A percentile compares a stretch with the other conserved stretches of the same genome.
Evolutionary conservation across 2,888 invertebrate genomes (phyloP).

Genomic region (Tupiocoris notatus): DNA sequence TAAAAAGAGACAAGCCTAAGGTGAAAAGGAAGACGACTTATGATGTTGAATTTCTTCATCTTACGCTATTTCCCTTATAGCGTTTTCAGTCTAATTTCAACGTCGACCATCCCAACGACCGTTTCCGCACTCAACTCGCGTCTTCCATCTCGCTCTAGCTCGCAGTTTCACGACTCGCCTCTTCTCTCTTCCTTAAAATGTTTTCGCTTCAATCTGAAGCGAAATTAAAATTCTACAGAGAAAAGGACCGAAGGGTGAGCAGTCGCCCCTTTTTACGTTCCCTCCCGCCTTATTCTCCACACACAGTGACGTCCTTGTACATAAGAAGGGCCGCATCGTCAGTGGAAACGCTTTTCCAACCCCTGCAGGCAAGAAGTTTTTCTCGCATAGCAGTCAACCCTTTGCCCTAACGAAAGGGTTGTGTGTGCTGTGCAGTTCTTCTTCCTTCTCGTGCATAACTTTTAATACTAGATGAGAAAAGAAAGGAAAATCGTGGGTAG

Average conservation of each 20-base stretch:
- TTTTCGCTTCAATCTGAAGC: slow-evolving; percentile 24
- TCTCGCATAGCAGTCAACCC: not conserved
- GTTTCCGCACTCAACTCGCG: slow-evolving; percentile 1
- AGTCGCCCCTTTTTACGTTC: not conserved
- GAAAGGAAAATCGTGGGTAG: not conserved
- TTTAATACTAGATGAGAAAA: slow-evolving; percentile 29
- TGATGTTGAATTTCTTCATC: slow-evolving; percentile 26
- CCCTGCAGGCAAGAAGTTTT: not conserved
- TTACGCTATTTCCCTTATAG: slow-evolving; percentile 19
- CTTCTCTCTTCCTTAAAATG: slow-evolving; percentile 14
- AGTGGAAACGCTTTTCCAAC: not conserved
- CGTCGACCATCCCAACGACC: not conserved
- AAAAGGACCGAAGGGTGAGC: not conserved
- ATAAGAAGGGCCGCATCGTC: not conserved
- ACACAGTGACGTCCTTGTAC: not conserved
- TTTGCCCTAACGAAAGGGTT: slow-evolving; percentile 16
- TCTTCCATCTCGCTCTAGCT: not conserved
- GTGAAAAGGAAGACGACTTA: slow-evolving; percentile 18
- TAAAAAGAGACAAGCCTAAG: too few species aligned
- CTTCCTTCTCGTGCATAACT: slow-evolving; percentile 28
- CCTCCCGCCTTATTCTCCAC: not conserved
- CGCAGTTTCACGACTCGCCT: not conserved
- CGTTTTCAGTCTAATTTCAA: slow-evolving; percentile 14
- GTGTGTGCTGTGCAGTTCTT: slow-evolving; percentile 17
- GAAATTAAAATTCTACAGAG: slow-evolving; percentile 24